phyloP scores from a whole-genome alignment of 2,797 vertebrate genomes.

The Psittacula echo region DNA sequence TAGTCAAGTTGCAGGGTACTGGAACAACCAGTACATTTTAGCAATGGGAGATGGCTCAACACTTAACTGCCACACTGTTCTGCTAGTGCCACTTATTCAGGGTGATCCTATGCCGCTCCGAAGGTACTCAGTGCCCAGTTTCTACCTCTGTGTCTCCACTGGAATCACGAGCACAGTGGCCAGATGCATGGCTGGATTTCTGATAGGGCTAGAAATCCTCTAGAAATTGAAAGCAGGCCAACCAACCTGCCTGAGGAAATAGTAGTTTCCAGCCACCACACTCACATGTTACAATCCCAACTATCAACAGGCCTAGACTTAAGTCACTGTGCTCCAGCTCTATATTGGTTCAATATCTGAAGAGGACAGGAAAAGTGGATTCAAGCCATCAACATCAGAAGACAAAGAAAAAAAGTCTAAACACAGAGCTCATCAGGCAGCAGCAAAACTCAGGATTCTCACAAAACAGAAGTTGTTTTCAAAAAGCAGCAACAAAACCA shows the following conservation, averaged over 20 bases:
- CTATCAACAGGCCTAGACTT: neutral
- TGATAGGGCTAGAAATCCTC: neutral
- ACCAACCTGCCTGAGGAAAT: conserved; percentile 1
- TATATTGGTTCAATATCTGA: neutral
- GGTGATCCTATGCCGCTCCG: neutral
- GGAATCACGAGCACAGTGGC: neutral
- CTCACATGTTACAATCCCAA: neutral
- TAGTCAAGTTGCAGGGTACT: neutral
- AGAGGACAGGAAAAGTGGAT: neutral
- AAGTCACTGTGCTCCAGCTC: neutral
- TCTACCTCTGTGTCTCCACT: neutral
- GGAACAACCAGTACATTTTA: neutral
- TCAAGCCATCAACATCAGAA: neutral
- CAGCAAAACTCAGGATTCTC: neutral
- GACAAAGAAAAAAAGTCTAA: neutral
- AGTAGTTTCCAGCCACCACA: neutral
- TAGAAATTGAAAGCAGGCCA: conserved; percentile 12
- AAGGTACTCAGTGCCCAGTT: neutral
- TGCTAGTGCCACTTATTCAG: neutral
- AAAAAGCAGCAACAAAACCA: neutral
- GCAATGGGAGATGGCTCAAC: neutral
- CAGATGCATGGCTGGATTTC: neutral
- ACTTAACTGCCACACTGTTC: neutral
- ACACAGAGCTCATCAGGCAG: neutral
- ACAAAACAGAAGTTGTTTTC: neutral